These are phyloP conservation scores for Labeo catla DNA, from an alignment of 2,113 vertebrate species.

Conservation along the genomic window DNA sequence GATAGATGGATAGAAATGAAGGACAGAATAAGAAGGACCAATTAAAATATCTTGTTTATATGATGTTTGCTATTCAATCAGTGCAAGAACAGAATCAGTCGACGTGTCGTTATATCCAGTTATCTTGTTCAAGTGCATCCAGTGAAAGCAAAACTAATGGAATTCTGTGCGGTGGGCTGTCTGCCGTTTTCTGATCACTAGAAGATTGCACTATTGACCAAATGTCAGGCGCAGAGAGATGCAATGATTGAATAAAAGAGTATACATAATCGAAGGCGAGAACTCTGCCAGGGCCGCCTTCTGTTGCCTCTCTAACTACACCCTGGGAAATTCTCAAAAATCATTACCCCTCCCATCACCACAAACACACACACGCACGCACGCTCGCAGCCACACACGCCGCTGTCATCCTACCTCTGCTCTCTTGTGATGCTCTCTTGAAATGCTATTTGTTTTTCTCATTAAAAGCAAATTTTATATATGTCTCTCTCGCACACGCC, in stretches of 20 bases:
- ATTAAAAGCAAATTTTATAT: slow-evolving; percentile 46
- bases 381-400: slow-evolving; percentile 30
- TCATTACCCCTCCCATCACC: slow-evolving; percentile 58
- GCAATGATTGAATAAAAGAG: slow-evolving; percentile 91
- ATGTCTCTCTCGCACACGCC: slow-evolving; percentile 22
- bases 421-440: slow-evolving; percentile 42
- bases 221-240: slow-evolving; percentile 84
- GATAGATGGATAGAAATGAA: background rate
- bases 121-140: slow-evolving; percentile 80
- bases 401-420: slow-evolving; percentile 21
- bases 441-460: slow-evolving; percentile 58
- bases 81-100: slow-evolving; percentile 52
- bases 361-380: slow-evolving; percentile 50
- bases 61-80: slow-evolving; percentile 44
- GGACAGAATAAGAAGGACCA: background rate
- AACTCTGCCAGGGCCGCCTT: slow-evolving; percentile 79
- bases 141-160: slow-evolving; percentile 85
- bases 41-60: slow-evolving; percentile 39
- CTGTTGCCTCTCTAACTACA: slow-evolving; percentile 70
- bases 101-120: slow-evolving; percentile 80
- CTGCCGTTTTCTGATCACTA: slow-evolving; percentile 89
- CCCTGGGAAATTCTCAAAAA: slow-evolving; percentile 75
- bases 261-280: slow-evolving; percentile 86
- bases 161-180: slow-evolving; percentile 85
- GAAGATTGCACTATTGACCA: slow-evolving; percentile 97